phyloP scores from a whole-genome alignment of 2,888 invertebrate species.

The Euspilapteryx auroguttella region DNA sequence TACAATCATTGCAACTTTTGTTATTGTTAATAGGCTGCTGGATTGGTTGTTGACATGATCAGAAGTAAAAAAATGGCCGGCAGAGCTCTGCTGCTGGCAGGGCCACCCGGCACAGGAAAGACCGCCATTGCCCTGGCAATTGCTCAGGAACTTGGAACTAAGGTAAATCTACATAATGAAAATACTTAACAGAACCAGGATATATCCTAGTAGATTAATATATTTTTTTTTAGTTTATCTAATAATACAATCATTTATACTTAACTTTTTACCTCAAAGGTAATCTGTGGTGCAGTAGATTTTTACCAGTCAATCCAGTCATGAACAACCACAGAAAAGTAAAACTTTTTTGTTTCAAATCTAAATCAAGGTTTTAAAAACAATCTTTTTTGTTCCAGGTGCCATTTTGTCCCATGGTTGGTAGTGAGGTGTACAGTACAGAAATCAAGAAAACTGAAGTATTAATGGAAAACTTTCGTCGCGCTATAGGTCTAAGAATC shows the following conservation, averaged over 20 bases:
- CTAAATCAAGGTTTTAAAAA: not conserved
- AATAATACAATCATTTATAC: no score
- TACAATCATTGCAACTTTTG: no score
- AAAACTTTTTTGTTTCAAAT: no score
- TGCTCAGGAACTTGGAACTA: conserved; percentile 96
- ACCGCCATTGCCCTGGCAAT: conserved; percentile 98
- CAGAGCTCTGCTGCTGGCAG: conserved; percentile 89
- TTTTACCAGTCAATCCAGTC: no score
- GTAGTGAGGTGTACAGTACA: conserved; percentile 93
- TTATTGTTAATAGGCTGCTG: conserved; percentile 97
- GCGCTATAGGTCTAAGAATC: conserved; percentile 94
- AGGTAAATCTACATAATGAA: conserved; percentile 36
- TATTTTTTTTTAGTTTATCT: no score
- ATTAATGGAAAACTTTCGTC: conserved; percentile 97
- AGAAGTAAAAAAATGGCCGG: conserved; percentile 97
- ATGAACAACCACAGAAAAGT: no score
- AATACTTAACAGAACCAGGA: not conserved
- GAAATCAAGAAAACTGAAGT: conserved; percentile 99
- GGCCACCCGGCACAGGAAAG: conserved; percentile 96
- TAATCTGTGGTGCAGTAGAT: no score
- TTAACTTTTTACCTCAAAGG: no score
- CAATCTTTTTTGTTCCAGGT: conserved; percentile 44
- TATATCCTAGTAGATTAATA: no score
- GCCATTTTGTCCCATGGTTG: conserved; percentile 92
- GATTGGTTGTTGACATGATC: conserved; percentile 95